Evolutionary conservation across 2,797 vertebrate species (phyloP).

Genomic region (Oryzias dopingdopingensis): DNA sequence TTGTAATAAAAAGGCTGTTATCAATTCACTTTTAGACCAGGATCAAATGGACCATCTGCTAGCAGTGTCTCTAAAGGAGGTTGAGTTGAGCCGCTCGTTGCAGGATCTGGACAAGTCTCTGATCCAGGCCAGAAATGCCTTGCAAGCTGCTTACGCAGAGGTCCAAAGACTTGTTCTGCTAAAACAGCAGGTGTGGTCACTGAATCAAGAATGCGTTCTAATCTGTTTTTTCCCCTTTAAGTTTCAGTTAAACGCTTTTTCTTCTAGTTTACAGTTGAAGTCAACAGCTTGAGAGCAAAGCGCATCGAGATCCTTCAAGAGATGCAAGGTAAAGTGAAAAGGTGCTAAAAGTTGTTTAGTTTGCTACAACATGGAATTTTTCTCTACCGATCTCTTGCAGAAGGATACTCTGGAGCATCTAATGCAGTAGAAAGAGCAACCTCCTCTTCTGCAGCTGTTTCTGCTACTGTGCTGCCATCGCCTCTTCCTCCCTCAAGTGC

Average conservation of each 20-base stretch:
- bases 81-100: conserved; percentile 83
- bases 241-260: neutral
- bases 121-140: conserved; percentile 78
- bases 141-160: conserved; percentile 86
- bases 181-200: conserved; percentile 84
- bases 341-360: neutral
- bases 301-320: conserved; percentile 91
- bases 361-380: neutral
- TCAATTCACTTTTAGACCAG: conserved; percentile 69
- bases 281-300: conserved; percentile 84
- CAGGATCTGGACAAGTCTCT: conserved; percentile 83
- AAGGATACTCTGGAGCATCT: conserved; percentile 19
- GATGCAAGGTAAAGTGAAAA: conserved; percentile 80
- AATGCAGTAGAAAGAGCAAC: conserved; percentile 5
- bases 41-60: conserved; percentile 85
- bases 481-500: conserved; percentile 13
- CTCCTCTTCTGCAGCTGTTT: neutral
- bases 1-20: neutral
- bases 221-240: neutral
- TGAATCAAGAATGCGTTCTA: neutral
- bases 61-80: conserved; percentile 87
- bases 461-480: conserved; percentile 1
- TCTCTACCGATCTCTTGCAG: conserved; percentile 26
- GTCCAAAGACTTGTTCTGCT: conserved; percentile 85
- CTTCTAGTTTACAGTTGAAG: conserved; percentile 83